phyloP scores from a whole-genome alignment of 2,113 vertebrate species.

The Scomber japonicus region DNA sequence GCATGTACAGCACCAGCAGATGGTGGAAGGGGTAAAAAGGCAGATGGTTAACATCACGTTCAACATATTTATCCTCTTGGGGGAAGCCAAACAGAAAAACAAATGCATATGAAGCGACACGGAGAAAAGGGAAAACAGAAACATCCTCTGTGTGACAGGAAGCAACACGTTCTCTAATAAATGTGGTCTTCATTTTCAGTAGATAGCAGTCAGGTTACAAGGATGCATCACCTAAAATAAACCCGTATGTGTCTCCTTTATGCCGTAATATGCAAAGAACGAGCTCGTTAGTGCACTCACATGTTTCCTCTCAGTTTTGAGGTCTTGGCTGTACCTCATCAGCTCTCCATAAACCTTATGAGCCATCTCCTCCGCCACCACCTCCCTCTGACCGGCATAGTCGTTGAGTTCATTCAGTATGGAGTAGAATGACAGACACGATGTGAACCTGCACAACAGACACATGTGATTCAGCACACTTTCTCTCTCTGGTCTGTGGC shows the following conservation, averaged over 20 bases:
- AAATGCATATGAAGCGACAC: slow-evolving; percentile 23
- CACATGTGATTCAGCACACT: neutral
- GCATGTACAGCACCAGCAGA: slow-evolving; percentile 44
- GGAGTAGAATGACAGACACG: slow-evolving; percentile 95
- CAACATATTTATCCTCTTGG: slow-evolving; percentile 57
- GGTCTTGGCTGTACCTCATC: slow-evolving; percentile 96
- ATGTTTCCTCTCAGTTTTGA: slow-evolving; percentile 96
- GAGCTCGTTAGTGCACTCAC: slow-evolving; percentile 82
- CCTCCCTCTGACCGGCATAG: slow-evolving; percentile 97
- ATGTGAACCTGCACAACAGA: slow-evolving; percentile 90
- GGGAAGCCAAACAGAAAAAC: slow-evolving; percentile 50
- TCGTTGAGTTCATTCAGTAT: slow-evolving; percentile 97
- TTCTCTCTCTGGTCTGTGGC: neutral
- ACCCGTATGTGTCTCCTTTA: neutral
- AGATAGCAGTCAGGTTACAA: neutral
- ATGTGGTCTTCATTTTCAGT: neutral
- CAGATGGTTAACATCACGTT: slow-evolving; percentile 68
- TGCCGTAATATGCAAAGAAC: neutral
- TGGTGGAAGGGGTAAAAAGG: slow-evolving; percentile 37
- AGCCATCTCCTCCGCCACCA: slow-evolving; percentile 98
- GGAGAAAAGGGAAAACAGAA: neutral
- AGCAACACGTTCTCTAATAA: slow-evolving; percentile 18
- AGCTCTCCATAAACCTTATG: slow-evolving; percentile 96
- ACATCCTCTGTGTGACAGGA: slow-evolving; percentile 28
- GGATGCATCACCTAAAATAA: neutral